Conservation (phyloP, 2,113 vertebrate species). For the Noctilio leporinus region DNA sequence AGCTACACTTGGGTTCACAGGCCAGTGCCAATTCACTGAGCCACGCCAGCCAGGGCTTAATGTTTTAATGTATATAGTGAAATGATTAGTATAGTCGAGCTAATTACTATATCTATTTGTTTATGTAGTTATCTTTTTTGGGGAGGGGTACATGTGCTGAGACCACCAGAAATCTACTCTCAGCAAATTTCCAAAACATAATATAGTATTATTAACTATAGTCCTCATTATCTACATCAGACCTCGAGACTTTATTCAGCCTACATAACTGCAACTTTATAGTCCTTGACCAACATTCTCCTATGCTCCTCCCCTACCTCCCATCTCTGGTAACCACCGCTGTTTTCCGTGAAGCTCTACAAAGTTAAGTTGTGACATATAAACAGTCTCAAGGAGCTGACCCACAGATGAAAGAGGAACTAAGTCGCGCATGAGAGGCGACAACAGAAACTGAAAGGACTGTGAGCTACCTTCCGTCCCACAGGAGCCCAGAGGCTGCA, state of each 20-base stretch:
- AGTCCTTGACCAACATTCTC: neutral
- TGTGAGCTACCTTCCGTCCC: neutral
- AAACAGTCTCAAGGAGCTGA: constrained; percentile 14
- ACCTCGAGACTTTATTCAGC: neutral
- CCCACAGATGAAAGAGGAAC: constrained; percentile 36
- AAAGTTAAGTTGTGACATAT: neutral
- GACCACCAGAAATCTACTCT: neutral
- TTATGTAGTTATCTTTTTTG: neutral
- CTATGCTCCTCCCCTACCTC: neutral
- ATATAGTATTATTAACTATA: neutral
- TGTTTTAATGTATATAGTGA: neutral
- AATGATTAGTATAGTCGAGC: neutral
- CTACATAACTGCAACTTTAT: neutral
- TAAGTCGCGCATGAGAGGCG: neutral
- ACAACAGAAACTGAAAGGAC: constrained; percentile 1
- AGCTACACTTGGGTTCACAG: too few relatives aligned
- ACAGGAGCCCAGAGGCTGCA: neutral
- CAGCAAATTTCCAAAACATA: neutral
- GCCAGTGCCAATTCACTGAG: too few relatives aligned
- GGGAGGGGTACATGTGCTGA: neutral
- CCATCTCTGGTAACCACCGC: neutral
- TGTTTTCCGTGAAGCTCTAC: neutral
- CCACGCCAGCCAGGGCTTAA: too few relatives aligned
- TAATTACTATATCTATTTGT: neutral
- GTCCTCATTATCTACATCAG: neutral